phyloP scores from a whole-genome alignment of 1,140 invertebrate species.

The Drosophila ironensis region DNA sequence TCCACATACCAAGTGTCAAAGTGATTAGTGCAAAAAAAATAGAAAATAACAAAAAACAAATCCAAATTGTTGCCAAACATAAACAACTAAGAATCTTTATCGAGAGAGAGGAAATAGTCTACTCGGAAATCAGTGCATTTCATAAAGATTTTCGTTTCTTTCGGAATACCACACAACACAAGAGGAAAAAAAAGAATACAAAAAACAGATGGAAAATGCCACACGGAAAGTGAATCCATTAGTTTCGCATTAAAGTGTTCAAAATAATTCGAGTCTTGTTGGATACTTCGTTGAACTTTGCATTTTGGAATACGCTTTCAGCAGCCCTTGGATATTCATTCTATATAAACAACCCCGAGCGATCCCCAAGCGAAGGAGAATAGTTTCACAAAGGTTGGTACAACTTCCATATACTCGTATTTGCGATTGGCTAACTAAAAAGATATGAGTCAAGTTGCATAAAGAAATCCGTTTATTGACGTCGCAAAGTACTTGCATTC shows the following conservation, averaged over 20 bases:
- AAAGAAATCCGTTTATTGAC: conserved; percentile 27
- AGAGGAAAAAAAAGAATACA: too few species aligned
- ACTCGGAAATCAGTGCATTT: conserved; percentile 27
- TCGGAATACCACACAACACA: conserved; percentile 12
- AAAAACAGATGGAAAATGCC: neutral
- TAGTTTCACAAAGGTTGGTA: conserved; percentile 36
- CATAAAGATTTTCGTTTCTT: conserved; percentile 22
- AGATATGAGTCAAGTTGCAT: conserved; percentile 18
- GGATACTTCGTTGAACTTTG: too few species aligned
- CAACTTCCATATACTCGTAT: conserved; percentile 8
- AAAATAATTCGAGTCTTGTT: conserved; percentile 23
- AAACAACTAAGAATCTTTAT: conserved; percentile 20
- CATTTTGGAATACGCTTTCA: conserved; percentile 35
- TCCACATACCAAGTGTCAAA: conserved; percentile 48
- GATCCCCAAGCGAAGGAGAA: conserved; percentile 14
- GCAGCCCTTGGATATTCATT: conserved; percentile 18
- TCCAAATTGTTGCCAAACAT: conserved; percentile 19
- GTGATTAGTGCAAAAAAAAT: conserved; percentile 45
- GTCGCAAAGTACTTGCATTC: conserved; percentile 33
- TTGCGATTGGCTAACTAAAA: too few species aligned
- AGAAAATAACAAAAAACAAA: too few species aligned
- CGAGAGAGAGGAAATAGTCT: conserved; percentile 1
- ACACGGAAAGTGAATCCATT: conserved; percentile 23
- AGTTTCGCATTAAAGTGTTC: conserved; percentile 49
- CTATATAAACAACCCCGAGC: neutral